Conservation (phyloP, 1,140 invertebrate species). For the Neomicropteryx cornuta region DNA sequence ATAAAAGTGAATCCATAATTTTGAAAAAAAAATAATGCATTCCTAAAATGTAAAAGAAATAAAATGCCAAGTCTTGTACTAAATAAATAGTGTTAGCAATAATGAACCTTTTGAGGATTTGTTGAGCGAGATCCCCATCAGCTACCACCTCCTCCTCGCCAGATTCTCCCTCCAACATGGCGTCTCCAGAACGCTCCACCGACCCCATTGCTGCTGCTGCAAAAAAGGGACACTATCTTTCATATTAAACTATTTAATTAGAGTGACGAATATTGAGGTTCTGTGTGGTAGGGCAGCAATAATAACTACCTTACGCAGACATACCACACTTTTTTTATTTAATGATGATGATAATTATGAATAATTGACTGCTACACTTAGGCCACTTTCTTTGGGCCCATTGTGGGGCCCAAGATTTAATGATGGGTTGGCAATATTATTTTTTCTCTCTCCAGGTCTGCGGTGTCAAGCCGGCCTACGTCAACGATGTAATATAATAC, state of each 20-base stretch:
- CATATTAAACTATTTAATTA: constrained; percentile 16
- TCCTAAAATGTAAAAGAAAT: neutral
- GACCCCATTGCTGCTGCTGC: constrained; percentile 30
- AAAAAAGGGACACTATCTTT: constrained; percentile 20
- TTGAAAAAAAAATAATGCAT: neutral
- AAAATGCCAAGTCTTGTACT: neutral
- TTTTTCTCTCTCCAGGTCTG: no score
- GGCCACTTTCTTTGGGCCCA: constrained; percentile 12
- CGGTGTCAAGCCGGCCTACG: no score
- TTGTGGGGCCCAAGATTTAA: no score
- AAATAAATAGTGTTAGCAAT: neutral
- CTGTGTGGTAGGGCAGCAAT: constrained; percentile 3
- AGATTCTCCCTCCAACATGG: constrained; percentile 31
- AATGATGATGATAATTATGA: constrained; percentile 7
- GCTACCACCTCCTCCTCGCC: constrained; percentile 33
- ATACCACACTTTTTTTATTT: constrained; percentile 6
- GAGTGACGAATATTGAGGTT: constrained; percentile 11
- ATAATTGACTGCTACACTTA: constrained; percentile 7
- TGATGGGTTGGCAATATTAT: no score
- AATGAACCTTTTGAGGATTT: constrained; percentile 28
- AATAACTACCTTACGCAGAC: constrained; percentile 2
- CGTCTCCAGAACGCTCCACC: constrained; percentile 30
- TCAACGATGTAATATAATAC: neutral
- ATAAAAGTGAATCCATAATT: constrained; percentile 5
- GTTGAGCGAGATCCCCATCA: constrained; percentile 28